Conservation (phyloP, 2,888 invertebrate species). For the Cephus nigrinus region DNA sequence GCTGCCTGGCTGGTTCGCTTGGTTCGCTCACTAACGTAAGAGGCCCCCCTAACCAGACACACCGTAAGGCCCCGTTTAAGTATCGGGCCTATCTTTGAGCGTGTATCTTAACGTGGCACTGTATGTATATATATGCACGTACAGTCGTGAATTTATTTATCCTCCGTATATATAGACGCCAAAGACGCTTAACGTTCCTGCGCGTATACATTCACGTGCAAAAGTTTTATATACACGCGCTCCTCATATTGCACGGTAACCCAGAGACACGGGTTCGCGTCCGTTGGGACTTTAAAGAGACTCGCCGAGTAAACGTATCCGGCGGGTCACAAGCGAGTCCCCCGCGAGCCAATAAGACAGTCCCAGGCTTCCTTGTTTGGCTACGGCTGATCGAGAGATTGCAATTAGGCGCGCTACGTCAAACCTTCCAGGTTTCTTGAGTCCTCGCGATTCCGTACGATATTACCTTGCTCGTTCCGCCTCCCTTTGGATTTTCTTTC, state of each 20-base stretch:
- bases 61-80: background rate
- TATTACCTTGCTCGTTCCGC: background rate
- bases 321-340: background rate
- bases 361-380: slow-evolving; percentile 47
- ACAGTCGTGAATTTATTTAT: background rate
- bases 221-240: background rate
- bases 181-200: background rate
- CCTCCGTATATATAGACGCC: background rate
- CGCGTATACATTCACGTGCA: background rate
- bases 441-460: background rate
- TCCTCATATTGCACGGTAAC: background rate
- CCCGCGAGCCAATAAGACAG: slow-evolving; percentile 33
- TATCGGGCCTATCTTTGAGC: background rate
- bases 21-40: background rate
- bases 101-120: background rate
- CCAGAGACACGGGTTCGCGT: background rate
- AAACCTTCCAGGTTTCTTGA: slow-evolving; percentile 36
- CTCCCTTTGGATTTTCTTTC: slow-evolving; percentile 22
- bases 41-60: background rate
- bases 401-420: slow-evolving; percentile 51
- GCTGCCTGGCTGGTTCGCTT: background rate
- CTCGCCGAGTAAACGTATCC: background rate
- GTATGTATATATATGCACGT: background rate
- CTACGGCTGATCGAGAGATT: slow-evolving; percentile 39
- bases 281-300: background rate